These are phyloP conservation scores for Zoanthus sansibaricus DNA, from an alignment of 92 coral and sea anemone genomes.

Conservation along the genomic window DNA sequence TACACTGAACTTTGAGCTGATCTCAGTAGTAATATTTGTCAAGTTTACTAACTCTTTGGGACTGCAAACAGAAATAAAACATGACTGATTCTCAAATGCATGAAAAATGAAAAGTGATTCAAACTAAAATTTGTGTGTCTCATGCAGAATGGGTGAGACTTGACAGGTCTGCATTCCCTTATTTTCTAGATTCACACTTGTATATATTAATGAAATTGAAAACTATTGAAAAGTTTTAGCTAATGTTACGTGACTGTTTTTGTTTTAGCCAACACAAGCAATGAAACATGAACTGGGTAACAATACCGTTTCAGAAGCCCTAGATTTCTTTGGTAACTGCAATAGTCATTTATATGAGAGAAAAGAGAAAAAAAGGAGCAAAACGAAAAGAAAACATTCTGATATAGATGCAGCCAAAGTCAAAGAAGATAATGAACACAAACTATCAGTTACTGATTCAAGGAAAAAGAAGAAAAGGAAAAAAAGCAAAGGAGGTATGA, in stretches of 20 bases:
- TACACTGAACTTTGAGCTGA: too few relatives aligned
- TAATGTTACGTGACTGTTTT: not conserved
- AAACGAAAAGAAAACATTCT: slow-evolving; percentile 2
- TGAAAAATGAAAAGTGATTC: too few relatives aligned
- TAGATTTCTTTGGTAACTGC: slow-evolving; percentile 88
- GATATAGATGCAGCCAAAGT: not conserved
- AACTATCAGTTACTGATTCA: not conserved
- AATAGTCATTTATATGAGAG: slow-evolving; percentile 6
- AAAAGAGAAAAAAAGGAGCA: not conserved
- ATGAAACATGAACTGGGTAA: slow-evolving; percentile 23
- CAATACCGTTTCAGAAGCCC: slow-evolving; percentile 66
- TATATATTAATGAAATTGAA: not conserved
- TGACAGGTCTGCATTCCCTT: too few relatives aligned
- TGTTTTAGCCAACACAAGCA: slow-evolving; percentile 53
- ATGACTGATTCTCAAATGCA: too few relatives aligned
- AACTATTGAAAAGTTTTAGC: not conserved
- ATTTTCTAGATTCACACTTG: not conserved
- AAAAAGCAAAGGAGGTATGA: slow-evolving; percentile 23
- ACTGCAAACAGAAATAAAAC: too few relatives aligned
- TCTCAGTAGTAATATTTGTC: too few relatives aligned
- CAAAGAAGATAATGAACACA: not conserved
- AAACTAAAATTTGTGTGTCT: too few relatives aligned
- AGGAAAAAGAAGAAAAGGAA: slow-evolving; percentile 49
- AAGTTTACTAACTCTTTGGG: too few relatives aligned
- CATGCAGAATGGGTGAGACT: too few relatives aligned